phyloP scores from a whole-genome alignment of 2,888 invertebrate species.

The Ophion costatus region DNA sequence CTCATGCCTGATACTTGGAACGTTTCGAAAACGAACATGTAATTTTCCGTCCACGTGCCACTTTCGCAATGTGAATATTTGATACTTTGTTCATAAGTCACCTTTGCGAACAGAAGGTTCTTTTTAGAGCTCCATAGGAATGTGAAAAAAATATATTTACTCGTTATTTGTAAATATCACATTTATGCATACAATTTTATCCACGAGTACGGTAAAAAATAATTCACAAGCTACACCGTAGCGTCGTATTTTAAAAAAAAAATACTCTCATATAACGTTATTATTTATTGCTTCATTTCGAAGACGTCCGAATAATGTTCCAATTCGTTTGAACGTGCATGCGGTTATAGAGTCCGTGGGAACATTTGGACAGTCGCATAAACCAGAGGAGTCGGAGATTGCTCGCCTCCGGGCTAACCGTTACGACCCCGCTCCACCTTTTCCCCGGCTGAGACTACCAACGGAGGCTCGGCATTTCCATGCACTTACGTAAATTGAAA shows the following conservation, averaged over 20 bases:
- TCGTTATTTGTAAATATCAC: no score
- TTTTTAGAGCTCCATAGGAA: no score
- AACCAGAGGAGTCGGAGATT: slow-evolving; percentile 29
- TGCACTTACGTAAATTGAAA: slow-evolving; percentile 74
- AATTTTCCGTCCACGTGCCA: no score
- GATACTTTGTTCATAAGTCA: no score
- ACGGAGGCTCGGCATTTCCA: slow-evolving; percentile 32
- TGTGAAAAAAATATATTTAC: no score
- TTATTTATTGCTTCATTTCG: not conserved
- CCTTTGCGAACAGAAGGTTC: no score
- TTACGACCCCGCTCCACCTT: slow-evolving; percentile 24
- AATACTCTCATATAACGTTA: not conserved
- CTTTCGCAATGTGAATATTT: no score
- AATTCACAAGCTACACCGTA: no score
- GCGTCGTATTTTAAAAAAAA: not conserved
- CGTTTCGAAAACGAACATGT: no score
- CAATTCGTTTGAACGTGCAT: slow-evolving; percentile 15
- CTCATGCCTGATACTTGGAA: no score
- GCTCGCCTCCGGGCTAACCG: slow-evolving; percentile 8
- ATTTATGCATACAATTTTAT: no score
- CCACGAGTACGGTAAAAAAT: no score
- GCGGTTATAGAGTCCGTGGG: slow-evolving; percentile 4
- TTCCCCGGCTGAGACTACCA: slow-evolving; percentile 22
- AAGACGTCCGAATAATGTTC: not conserved
- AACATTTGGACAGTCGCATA: slow-evolving; percentile 22